phyloP scores from a whole-genome alignment of 2,888 invertebrate species.

The Prenolepis imparis region DNA sequence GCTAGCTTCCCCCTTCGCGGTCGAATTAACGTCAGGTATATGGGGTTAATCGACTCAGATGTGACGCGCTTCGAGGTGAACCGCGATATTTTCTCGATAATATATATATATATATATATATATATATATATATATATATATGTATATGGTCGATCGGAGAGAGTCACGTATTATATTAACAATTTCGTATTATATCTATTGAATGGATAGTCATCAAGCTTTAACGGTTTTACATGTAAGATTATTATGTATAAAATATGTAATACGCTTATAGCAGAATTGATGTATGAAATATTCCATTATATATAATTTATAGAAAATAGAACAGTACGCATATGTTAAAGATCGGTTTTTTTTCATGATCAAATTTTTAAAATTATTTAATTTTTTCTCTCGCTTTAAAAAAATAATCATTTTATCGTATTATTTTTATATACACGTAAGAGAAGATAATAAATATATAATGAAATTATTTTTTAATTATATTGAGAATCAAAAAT shows the following conservation, averaged over 20 bases:
- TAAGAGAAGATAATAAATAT: neutral
- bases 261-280: neutral
- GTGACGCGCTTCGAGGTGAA: neutral
- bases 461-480: neutral
- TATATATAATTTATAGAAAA: neutral
- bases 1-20: constrained; percentile 2
- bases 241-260: neutral
- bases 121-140: neutral
- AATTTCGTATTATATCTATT: neutral
- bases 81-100: neutral
- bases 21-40: constrained; percentile 17
- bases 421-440: neutral
- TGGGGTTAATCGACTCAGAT: neutral
- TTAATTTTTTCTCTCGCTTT: neutral
- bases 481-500: neutral
- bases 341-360: neutral
- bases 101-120: neutral
- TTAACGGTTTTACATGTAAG: neutral
- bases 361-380: neutral
- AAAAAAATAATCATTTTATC: neutral
- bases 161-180: constrained; percentile 19
- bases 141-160: neutral
- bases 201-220: neutral
- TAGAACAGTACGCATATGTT: neutral
- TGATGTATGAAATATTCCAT: neutral